Conservation (phyloP, 2,113 vertebrate species). For the Oplegnathus fasciatus region DNA sequence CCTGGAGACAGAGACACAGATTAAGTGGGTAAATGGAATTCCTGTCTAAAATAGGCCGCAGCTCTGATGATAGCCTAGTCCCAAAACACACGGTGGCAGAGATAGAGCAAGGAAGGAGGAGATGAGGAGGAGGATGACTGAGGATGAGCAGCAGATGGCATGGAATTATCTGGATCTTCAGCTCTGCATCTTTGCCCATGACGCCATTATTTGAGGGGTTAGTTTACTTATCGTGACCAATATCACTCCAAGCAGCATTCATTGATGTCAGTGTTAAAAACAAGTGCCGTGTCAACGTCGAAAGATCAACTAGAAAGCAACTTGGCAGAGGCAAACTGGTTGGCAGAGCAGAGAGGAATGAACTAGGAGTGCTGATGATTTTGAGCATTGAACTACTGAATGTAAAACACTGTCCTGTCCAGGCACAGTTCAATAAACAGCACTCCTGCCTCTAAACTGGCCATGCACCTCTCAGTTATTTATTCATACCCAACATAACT, state of each 20-base stretch:
- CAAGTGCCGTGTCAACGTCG: background rate
- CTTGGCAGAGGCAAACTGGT: constrained; percentile 7
- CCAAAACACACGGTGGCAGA: constrained; percentile 72
- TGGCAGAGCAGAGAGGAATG: background rate
- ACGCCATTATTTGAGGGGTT: constrained; percentile 33
- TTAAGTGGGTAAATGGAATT: constrained; percentile 75
- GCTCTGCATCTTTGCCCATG: constrained; percentile 50
- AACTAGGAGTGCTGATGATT: constrained; percentile 3
- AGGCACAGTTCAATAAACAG: background rate
- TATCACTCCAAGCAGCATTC: constrained; percentile 3
- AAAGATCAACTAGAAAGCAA: constrained; percentile 5
- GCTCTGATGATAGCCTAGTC: constrained; percentile 70
- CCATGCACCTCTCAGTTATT: background rate
- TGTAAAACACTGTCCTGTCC: background rate
- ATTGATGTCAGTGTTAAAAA: background rate
- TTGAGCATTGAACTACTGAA: background rate
- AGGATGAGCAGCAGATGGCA: constrained; percentile 71
- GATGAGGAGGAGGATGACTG: constrained; percentile 31
- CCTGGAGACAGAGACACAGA: constrained; percentile 50
- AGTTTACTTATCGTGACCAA: constrained; percentile 11
- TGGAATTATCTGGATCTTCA: constrained; percentile 72
- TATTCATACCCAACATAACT: background rate
- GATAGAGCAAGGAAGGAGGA: constrained; percentile 47
- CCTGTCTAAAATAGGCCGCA: constrained; percentile 72
- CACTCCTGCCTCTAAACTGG: background rate